phyloP scores from a whole-genome alignment of 2,113 vertebrate genomes.

The Anseranas semipalmata region DNA sequence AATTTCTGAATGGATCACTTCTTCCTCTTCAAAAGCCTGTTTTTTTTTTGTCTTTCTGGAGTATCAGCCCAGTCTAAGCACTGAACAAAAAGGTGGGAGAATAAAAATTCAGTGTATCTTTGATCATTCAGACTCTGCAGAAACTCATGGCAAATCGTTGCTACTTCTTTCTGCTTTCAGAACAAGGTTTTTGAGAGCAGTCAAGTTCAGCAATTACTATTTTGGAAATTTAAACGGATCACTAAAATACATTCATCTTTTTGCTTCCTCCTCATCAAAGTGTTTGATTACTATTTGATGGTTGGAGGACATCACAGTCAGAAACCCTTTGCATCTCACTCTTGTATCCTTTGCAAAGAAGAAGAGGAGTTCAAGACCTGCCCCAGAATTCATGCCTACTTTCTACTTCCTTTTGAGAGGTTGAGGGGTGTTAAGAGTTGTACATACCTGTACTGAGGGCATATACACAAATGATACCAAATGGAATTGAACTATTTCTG shows the following conservation, averaged over 20 bases:
- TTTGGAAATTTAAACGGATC: background rate
- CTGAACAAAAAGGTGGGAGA: background rate
- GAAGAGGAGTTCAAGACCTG: slow-evolving; percentile 33
- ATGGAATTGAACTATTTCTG: slow-evolving; percentile 16
- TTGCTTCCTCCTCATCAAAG: slow-evolving; percentile 38
- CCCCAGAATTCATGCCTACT: slow-evolving; percentile 19
- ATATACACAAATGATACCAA: background rate
- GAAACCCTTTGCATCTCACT: slow-evolving; percentile 9
- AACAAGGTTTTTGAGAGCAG: slow-evolving; percentile 34
- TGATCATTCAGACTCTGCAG: background rate
- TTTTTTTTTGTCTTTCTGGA: background rate
- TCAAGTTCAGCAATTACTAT: slow-evolving; percentile 51
- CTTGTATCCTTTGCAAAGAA: slow-evolving; percentile 23
- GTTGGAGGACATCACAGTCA: slow-evolving; percentile 17
- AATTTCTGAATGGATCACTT: background rate
- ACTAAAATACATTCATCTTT: slow-evolving; percentile 36
- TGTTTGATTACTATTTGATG: slow-evolving; percentile 52
- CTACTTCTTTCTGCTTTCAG: slow-evolving; percentile 26
- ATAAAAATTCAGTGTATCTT: background rate
- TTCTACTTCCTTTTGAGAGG: slow-evolving; percentile 28
- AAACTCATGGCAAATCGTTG: slow-evolving; percentile 22
- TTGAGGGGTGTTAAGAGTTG: background rate
- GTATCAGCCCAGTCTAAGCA: background rate
- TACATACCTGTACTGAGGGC: background rate
- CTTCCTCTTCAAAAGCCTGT: background rate